Conservation (phyloP, 2,113 vertebrate genomes). For the Raja brachyura region DNA sequence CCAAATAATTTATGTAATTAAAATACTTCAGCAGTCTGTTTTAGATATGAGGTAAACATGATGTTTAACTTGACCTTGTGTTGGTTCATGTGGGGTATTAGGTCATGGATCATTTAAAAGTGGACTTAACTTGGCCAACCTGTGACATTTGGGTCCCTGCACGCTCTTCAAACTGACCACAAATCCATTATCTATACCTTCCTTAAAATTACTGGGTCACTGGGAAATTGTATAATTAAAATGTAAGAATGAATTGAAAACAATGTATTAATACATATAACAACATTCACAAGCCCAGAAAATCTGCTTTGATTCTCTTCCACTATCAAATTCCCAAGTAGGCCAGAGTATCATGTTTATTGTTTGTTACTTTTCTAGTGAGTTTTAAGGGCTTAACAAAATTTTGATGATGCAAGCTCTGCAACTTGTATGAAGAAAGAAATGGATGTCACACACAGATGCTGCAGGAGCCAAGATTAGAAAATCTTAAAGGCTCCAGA, state of each 20-base stretch:
- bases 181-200: too few relatives aligned
- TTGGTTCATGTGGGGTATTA: not conserved
- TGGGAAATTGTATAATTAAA: not conserved
- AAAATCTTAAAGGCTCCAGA: not conserved
- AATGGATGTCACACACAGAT: slow-evolving; percentile 8
- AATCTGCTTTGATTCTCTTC: too few relatives aligned
- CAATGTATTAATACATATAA: too few relatives aligned
- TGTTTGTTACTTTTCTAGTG: not conserved
- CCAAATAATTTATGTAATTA: too few relatives aligned
- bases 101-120: not conserved
- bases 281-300: too few relatives aligned
- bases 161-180: too few relatives aligned
- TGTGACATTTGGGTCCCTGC: not conserved
- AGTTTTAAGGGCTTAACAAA: not conserved
- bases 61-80: not conserved
- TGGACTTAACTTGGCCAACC: not conserved
- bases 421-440: not conserved
- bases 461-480: not conserved
- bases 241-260: not conserved
- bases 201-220: too few relatives aligned
- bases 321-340: not conserved
- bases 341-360: not conserved
- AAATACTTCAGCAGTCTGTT: not conserved
- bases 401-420: not conserved
- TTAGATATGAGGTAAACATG: not conserved